These are phyloP conservation scores for Lucifuga dentata DNA, from an alignment of 2,113 vertebrate species.

Conservation along the genomic window DNA sequence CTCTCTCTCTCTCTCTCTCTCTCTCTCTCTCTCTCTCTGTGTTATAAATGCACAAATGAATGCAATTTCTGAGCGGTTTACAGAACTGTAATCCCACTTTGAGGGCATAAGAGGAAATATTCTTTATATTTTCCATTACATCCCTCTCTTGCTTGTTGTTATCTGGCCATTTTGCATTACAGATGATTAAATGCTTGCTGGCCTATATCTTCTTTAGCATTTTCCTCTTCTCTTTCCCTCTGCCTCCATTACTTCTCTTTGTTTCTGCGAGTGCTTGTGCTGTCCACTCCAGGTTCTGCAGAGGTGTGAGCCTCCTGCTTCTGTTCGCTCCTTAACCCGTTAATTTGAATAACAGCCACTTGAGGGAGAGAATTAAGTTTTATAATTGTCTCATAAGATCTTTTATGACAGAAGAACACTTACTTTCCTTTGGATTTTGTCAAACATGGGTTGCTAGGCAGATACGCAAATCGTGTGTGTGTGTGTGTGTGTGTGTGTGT, in stretches of 20 bases:
- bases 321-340: slow-evolving; percentile 18
- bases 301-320: slow-evolving; percentile 8
- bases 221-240: neutral
- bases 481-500: neutral
- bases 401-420: slow-evolving; percentile 3
- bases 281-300: neutral
- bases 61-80: too few relatives aligned
- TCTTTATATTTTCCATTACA: too few relatives aligned
- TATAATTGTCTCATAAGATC: slow-evolving; percentile 33
- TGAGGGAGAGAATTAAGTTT: slow-evolving; percentile 10
- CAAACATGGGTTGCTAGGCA: neutral
- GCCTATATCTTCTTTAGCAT: too few relatives aligned
- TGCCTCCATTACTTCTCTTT: neutral
- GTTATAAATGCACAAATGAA: too few relatives aligned
- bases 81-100: too few relatives aligned
- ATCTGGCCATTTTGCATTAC: too few relatives aligned
- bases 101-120: too few relatives aligned
- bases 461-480: too few relatives aligned
- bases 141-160: too few relatives aligned
- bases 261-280: neutral
- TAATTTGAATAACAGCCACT: slow-evolving; percentile 10
- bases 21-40: too few relatives aligned
- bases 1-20: neutral
- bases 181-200: too few relatives aligned
- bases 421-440: neutral